These are phyloP conservation scores for Malacoraja senta DNA, from an alignment of 2,797 vertebrate genomes.

Conservation along the genomic window DNA sequence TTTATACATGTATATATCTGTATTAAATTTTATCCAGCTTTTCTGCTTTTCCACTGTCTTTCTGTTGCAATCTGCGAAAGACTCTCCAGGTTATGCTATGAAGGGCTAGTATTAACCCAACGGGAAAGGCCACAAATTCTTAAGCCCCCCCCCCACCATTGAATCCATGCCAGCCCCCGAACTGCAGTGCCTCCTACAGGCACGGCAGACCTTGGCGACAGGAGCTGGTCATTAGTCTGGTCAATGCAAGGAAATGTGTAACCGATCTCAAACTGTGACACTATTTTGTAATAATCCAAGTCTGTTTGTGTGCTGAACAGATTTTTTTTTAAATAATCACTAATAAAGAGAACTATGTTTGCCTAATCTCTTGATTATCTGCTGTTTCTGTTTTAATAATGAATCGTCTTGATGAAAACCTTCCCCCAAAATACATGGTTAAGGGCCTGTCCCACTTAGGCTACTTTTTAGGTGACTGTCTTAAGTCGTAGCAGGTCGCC, in stretches of 20 bases:
- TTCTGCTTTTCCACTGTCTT: background rate
- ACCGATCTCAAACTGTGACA: background rate
- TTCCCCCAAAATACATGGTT: no score
- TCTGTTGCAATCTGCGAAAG: background rate
- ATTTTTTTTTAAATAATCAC: background rate
- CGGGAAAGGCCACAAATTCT: background rate
- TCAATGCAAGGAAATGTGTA: background rate
- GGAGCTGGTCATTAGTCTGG: background rate
- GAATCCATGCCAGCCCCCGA: no score
- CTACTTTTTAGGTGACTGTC: no score
- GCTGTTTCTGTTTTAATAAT: background rate
- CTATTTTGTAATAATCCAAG: constrained; percentile 12
- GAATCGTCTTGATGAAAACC: no score
- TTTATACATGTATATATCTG: background rate
- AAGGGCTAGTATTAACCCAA: background rate
- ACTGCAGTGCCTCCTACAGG: no score
- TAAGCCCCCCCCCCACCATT: no score
- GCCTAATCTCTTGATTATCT: background rate
- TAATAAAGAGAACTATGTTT: constrained; percentile 15
- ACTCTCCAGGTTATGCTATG: background rate
- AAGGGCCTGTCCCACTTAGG: no score
- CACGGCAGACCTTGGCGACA: background rate
- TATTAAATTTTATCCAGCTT: background rate
- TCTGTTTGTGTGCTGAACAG: constrained; percentile 5
- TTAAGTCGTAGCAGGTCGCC: no score